phyloP scores from a whole-genome alignment of 2,797 vertebrate genomes.

The Epinephelus malabaricus region DNA sequence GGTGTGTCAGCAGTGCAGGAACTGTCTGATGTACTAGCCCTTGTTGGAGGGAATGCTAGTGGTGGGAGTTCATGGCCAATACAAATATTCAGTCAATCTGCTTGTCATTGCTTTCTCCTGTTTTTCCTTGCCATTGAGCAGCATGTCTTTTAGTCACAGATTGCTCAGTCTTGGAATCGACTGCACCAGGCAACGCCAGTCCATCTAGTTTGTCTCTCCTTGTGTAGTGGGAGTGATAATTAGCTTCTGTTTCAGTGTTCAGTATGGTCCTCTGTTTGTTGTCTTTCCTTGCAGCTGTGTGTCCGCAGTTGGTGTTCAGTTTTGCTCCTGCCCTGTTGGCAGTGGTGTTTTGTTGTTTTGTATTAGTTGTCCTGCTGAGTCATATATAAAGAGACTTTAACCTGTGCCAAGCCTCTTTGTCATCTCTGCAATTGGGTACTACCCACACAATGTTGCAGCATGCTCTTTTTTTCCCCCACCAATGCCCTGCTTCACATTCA shows the following conservation, averaged over 20 bases:
- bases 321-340: constrained; percentile 38
- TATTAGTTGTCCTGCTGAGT: constrained; percentile 65
- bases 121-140: constrained; percentile 25
- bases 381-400: constrained; percentile 60
- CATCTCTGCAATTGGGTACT: constrained; percentile 50
- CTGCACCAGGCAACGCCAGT: not conserved
- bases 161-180: constrained; percentile 30
- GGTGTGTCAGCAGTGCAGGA: constrained; percentile 38
- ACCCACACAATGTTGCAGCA: constrained; percentile 49
- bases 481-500: constrained; percentile 42
- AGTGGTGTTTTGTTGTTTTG: constrained; percentile 39
- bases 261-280: constrained; percentile 9
- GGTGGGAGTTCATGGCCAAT: constrained; percentile 25
- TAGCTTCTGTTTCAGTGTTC: constrained; percentile 37
- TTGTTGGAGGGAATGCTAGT: not conserved
- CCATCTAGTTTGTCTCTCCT: constrained; percentile 18
- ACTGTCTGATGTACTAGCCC: constrained; percentile 55
- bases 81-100: constrained; percentile 43
- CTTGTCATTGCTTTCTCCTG: constrained; percentile 19
- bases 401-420: constrained; percentile 65
- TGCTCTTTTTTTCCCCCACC: constrained; percentile 1
- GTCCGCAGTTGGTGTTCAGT: constrained; percentile 17
- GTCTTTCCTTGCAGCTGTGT: constrained; percentile 13
- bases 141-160: constrained; percentile 40
- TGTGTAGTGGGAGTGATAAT: constrained; percentile 30